Conservation (phyloP, 1,140 invertebrate species). For the Meteorus sp. region DNA sequence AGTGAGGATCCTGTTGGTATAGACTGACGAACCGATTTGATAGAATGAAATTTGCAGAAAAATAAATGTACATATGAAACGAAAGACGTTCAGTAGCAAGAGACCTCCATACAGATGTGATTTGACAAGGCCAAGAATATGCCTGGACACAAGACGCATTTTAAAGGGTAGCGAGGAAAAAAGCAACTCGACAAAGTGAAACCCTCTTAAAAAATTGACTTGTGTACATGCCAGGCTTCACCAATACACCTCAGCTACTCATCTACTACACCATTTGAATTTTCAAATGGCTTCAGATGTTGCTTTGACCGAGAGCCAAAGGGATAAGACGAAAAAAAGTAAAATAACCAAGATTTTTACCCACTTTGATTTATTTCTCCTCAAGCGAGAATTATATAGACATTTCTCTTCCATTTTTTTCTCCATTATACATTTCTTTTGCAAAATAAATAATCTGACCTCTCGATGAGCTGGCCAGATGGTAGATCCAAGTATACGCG, state of each 20-base stretch:
- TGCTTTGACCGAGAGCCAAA: not conserved
- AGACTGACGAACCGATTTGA: too few relatives aligned
- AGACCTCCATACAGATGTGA: too few relatives aligned
- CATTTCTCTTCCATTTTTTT: too few relatives aligned
- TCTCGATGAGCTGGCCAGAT: slow-evolving; percentile 3
- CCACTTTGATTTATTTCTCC: too few relatives aligned
- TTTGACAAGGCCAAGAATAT: too few relatives aligned
- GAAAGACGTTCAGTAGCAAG: too few relatives aligned
- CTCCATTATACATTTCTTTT: not conserved
- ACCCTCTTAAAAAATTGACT: slow-evolving; percentile 57
- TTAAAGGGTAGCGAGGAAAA: slow-evolving; percentile 53
- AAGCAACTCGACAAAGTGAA: slow-evolving; percentile 50
- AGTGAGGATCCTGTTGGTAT: too few relatives aligned
- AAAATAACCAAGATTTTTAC: too few relatives aligned
- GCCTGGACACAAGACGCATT: slow-evolving; percentile 37
- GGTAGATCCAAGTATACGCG: not conserved
- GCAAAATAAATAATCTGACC: slow-evolving; percentile 11
- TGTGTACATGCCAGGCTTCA: slow-evolving; percentile 47
- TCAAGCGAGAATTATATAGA: too few relatives aligned
- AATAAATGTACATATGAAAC: too few relatives aligned
- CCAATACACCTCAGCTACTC: slow-evolving; percentile 40
- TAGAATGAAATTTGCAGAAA: too few relatives aligned
- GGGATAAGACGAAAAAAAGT: too few relatives aligned
- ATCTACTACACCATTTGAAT: not conserved
- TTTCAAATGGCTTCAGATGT: not conserved